Evolutionary conservation across 2,113 vertebrate species (phyloP), one percentile per base, ranked within the genome.

Genomic region (Elephantulus edwardii): DNA sequence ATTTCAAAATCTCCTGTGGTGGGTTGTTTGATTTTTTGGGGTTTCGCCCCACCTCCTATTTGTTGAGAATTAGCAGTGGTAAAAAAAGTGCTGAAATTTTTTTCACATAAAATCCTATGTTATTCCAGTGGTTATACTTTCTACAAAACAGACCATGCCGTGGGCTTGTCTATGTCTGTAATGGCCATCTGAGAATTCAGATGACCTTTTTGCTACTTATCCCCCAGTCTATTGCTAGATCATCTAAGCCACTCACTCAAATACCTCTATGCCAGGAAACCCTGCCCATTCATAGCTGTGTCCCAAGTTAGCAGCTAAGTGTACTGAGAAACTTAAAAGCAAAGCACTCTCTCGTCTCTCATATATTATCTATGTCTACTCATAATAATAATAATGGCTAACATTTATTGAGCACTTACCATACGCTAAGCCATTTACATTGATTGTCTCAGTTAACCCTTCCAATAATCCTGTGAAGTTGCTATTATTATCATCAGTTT

Each of bases 281-380:
- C 9, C 66, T 83, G 38, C 77, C 92, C 77, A 20, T 56, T 10
- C 13, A 40, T 76, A 46, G 22, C 38, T 95, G 58, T 64, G 40
- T 91, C 76, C 74, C 72, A 46, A 86, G 42, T 93, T 90, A 52
- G 42, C 62, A 50, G 48, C 87, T 88, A 56, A 74, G 62, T 89
- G 87, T 74, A 81, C 74, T 86, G 54, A 89, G 83, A 90, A 66
- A 83, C 71, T 58, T 94, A 92, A 94, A 88, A 89, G 83, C 81
- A 83, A 90, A 86, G 64, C 90, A 46, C 30, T 87, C 35, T 90
- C 83, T 77, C n/a, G n/a, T 70, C 62, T 44, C 60, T 95, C 72
- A 72, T 94, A 40, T 78, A 81, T 95, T 90, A 92, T 91, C 93
- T 88, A 74, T 91, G 38, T 86, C 46, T 44, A 0, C 1, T 4